phyloP scores from a whole-genome alignment of 2,113 vertebrate species.

The Python bivittatus region DNA sequence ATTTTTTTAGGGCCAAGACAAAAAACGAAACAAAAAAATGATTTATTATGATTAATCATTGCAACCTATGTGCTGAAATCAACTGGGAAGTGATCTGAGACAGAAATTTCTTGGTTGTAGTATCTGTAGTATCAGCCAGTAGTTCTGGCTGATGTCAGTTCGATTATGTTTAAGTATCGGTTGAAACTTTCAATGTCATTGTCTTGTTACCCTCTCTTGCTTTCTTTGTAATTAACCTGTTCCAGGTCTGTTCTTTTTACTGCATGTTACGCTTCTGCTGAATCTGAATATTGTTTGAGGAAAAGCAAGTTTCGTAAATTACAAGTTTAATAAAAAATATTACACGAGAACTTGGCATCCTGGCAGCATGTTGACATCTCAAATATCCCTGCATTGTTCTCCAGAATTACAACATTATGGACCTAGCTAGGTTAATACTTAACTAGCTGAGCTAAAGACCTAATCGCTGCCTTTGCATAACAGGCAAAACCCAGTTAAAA shows the following conservation, averaged over 20 bases:
- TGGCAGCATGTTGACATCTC: background rate
- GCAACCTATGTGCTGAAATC: background rate
- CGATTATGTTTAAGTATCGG: background rate
- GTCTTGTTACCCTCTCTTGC: background rate
- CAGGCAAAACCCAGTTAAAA: background rate
- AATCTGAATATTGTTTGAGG: background rate
- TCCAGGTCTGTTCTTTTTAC: background rate
- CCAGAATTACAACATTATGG: background rate
- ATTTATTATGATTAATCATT: conserved; percentile 1
- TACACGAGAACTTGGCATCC: background rate
- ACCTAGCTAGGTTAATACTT: background rate
- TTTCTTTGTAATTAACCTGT: background rate
- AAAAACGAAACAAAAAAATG: background rate
- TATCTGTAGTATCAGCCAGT: no score
- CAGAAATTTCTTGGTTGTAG: background rate
- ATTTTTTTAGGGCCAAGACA: conserved; percentile 1
- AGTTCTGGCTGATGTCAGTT: background rate
- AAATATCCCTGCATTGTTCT: background rate
- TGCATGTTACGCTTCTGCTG: background rate
- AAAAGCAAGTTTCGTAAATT: background rate
- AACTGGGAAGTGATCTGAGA: background rate
- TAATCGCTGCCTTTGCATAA: background rate
- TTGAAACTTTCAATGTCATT: background rate
- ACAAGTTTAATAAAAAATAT: background rate
- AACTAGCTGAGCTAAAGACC: background rate